Base-by-base conservation (phyloP, 2,888 invertebrate species). In the Maniola hyperantus region DNA sequence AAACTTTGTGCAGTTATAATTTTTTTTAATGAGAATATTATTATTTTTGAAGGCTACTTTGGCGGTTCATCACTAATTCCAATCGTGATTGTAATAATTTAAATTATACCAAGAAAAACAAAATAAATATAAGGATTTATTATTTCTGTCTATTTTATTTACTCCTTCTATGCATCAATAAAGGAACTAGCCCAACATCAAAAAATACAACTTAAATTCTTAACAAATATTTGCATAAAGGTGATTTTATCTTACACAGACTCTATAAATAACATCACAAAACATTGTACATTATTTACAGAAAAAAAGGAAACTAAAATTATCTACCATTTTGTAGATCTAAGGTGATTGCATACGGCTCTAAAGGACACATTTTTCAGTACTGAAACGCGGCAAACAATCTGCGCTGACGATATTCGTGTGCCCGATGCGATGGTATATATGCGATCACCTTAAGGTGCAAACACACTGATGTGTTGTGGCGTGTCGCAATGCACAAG, bases 281-380 rank as follows among this genome's bases (percentile, higher is more conserved):
- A 84, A 82, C 65, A 84, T 85, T 85, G 77, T 89, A 89, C 88
- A 91, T 84, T 89, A 89, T 89, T 86, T 89, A 90, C 89, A 90
- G 74, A 77, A 75, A 79, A 67, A 74, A 68, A 59, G 57, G 18
- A 60, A 44, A 60, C 59, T 50, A 50, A 36, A 67, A 63, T 64
- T 65, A 54, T 65, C 65, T 51, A 74, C 71, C 65, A 50, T 48
- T 67, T 69, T n/a, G 66, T 70, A 50, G 70, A 66, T 69, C 60
- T 58, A 39, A 5, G 10, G 11, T 10, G 50, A 13, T 26, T 5
- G 6, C 20, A 20, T 1, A 50, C 18, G 50, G 50, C 5, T 20
- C 20, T 11, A 13, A 26, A 20, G 20, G 26, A 0, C 11, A 0
- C 1, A 20, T 20, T 2, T 50, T 11, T 20, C 10, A 15, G 1